Evolutionary conservation across 1,140 invertebrate species (phyloP).

Genomic region (Halotydeus destructor): DNA sequence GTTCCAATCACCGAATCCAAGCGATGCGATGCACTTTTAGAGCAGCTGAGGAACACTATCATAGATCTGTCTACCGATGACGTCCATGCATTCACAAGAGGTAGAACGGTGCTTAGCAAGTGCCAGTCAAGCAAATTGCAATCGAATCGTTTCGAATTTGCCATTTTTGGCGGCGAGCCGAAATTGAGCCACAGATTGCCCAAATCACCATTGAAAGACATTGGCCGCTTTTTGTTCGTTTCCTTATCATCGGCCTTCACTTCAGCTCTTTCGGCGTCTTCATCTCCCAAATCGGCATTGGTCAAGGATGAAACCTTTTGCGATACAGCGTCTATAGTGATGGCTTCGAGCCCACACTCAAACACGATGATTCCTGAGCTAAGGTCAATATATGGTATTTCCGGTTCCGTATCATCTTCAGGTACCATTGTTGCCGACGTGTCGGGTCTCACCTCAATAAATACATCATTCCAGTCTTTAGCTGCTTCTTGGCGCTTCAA

Average conservation of each 20-base stretch:
- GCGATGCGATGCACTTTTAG: slow-evolving; percentile 43
- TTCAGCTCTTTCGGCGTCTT: slow-evolving; percentile 30
- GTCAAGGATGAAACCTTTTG: slow-evolving; percentile 20
- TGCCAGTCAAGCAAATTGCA: slow-evolving; percentile 90
- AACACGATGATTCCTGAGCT: slow-evolving; percentile 75
- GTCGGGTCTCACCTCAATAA: not conserved
- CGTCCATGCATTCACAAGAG: slow-evolving; percentile 91
- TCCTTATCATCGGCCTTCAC: slow-evolving; percentile 22
- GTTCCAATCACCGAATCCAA: slow-evolving; percentile 57
- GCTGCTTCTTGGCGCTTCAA: slow-evolving; percentile 6
- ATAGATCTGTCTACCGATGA: slow-evolving; percentile 75
- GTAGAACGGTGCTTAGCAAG: slow-evolving; percentile 76
- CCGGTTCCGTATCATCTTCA: too few species aligned
- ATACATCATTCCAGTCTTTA: not conserved
- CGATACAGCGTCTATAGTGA: slow-evolving; percentile 55
- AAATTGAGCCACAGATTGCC: slow-evolving; percentile 91
- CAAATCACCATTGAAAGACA: slow-evolving; percentile 42
- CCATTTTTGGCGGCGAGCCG: slow-evolving; percentile 77
- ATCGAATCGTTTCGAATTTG: slow-evolving; percentile 83
- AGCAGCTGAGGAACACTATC: slow-evolving; percentile 53
- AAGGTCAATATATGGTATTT: slow-evolving; percentile 1
- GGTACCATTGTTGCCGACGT: not conserved
- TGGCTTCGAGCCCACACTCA: slow-evolving; percentile 77
- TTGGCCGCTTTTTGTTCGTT: slow-evolving; percentile 5
- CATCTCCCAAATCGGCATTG: slow-evolving; percentile 30